Evolutionary conservation across 1,140 invertebrate species (phyloP).

Genomic region (Amphibalanus amphitrite): DNA sequence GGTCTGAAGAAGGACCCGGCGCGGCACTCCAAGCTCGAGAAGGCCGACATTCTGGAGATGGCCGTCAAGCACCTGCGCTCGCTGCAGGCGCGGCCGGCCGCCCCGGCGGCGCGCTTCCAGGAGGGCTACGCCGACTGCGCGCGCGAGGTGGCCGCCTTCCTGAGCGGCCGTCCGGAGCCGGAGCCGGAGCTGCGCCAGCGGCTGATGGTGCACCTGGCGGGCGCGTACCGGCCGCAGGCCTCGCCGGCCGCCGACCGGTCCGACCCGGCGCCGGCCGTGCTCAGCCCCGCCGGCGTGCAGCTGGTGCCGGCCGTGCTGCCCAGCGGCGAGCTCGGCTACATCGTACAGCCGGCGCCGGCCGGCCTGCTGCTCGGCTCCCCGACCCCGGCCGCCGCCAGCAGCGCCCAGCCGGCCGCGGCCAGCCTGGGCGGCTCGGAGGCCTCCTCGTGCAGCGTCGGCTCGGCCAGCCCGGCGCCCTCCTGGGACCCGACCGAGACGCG

Average conservation of each 20-base stretch:
- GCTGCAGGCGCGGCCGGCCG: slow-evolving; percentile 4
- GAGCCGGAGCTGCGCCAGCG: slow-evolving; percentile 9
- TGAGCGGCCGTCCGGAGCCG: slow-evolving; percentile 8
- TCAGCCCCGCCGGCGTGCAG: slow-evolving; percentile 35
- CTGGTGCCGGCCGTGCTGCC: slow-evolving; percentile 49
- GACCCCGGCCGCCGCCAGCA: background rate
- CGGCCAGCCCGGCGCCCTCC: background rate
- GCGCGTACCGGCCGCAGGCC: background rate
- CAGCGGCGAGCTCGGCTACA: slow-evolving; percentile 40
- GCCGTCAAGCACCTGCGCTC: slow-evolving; percentile 73
- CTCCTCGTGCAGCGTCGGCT: background rate
- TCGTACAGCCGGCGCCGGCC: slow-evolving; percentile 31
- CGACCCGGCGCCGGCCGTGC: background rate
- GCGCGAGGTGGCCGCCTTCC: slow-evolving; percentile 11
- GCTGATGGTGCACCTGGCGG: slow-evolving; percentile 4
- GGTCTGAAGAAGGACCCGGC: slow-evolving; percentile 35
- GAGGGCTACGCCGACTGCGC: slow-evolving; percentile 14
- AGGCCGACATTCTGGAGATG: slow-evolving; percentile 92
- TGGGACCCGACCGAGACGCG: background rate
- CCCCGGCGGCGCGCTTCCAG: slow-evolving; percentile 12
- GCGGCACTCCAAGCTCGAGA: slow-evolving; percentile 38
- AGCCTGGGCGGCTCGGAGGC: no score
- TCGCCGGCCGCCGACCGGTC: slow-evolving; percentile 3
- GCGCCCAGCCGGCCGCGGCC: background rate
- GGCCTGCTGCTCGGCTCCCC: no score